These are phyloP conservation scores for Drosophila suzukii DNA, from an alignment of 1,140 invertebrate species.

Conservation along the genomic window DNA sequence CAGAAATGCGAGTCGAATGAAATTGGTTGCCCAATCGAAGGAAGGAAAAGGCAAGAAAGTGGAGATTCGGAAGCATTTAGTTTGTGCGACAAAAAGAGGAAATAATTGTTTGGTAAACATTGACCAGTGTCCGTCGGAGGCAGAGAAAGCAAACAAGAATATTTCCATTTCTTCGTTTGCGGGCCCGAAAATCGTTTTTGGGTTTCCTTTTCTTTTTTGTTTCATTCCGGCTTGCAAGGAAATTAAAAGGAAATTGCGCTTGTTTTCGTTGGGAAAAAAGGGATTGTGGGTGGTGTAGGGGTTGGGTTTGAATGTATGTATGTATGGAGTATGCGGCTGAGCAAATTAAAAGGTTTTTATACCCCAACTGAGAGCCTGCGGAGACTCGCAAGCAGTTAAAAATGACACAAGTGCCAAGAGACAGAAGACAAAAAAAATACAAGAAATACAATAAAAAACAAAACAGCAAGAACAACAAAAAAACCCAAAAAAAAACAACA, in stretches of 20 bases:
- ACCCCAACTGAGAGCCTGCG: constrained; percentile 54
- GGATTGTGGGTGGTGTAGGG: not conserved
- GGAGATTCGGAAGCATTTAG: constrained; percentile 63
- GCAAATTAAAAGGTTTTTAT: constrained; percentile 62
- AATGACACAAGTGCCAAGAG: constrained; percentile 66
- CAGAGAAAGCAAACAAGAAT: constrained; percentile 48
- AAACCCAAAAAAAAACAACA: constrained; percentile 9
- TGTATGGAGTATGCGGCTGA: constrained; percentile 30
- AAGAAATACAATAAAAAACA: constrained; percentile 10
- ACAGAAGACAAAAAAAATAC: constrained; percentile 26
- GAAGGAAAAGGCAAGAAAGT: constrained; percentile 11
- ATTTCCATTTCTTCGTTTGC: constrained; percentile 50
- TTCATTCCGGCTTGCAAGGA: constrained; percentile 49
- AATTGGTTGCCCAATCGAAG: constrained; percentile 31
- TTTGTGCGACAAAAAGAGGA: constrained; percentile 68
- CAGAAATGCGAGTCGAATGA: constrained; percentile 22
- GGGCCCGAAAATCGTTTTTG: constrained; percentile 35
- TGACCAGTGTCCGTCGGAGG: constrained; percentile 61
- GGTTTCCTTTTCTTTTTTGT: constrained; percentile 19
- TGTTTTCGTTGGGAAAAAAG: constrained; percentile 40
- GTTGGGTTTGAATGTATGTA: not conserved
- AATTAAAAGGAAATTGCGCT: constrained; percentile 80
- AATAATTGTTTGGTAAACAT: constrained; percentile 80
- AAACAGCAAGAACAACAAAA: constrained; percentile 5
- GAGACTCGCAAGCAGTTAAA: constrained; percentile 67